phyloP scores from a whole-genome alignment of 2,797 vertebrate species.

The Arnoldichthys spilopterus region DNA sequence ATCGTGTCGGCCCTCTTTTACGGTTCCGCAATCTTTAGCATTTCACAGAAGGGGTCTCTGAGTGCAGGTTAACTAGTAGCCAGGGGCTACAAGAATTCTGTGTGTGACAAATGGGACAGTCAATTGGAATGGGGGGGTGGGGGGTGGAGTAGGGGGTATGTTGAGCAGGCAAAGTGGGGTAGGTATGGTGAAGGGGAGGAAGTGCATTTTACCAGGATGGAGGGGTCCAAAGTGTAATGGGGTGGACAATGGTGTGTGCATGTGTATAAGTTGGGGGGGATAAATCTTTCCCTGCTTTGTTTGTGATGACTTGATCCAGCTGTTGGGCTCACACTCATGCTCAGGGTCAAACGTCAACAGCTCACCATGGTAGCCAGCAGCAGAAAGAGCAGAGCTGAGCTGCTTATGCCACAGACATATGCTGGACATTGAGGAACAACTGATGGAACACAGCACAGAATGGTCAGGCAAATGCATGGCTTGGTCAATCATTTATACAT shows the following conservation, averaged over 20 bases:
- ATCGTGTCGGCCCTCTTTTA: slow-evolving; percentile 69
- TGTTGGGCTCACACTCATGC: slow-evolving; percentile 32
- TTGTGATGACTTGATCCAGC: slow-evolving; percentile 48
- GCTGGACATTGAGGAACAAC: neutral
- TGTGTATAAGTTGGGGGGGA: slow-evolving; percentile 27
- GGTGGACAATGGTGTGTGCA: slow-evolving; percentile 45
- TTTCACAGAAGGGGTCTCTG: slow-evolving; percentile 74
- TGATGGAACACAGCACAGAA: neutral
- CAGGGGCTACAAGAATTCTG: slow-evolving; percentile 67
- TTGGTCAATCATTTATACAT: neutral
- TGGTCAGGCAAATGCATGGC: neutral
- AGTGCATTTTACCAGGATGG: slow-evolving; percentile 30
- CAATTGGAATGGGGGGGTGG: slow-evolving; percentile 57
- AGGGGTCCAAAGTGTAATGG: slow-evolving; percentile 48
- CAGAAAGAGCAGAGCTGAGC: slow-evolving; percentile 48
- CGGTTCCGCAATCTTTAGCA: slow-evolving; percentile 73
- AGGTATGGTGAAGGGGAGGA: neutral
- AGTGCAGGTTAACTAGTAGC: slow-evolving; percentile 79
- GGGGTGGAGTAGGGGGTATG: slow-evolving; percentile 55
- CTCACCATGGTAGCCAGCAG: slow-evolving; percentile 50
- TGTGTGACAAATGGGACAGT: slow-evolving; percentile 63
- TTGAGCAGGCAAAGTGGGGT: slow-evolving; percentile 16
- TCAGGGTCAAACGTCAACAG: slow-evolving; percentile 53
- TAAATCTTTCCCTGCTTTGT: slow-evolving; percentile 57
- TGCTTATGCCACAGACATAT: slow-evolving; percentile 51